Evolutionary conservation across 2,888 invertebrate species (phyloP).

Genomic region (Cataglyphis cursor): DNA sequence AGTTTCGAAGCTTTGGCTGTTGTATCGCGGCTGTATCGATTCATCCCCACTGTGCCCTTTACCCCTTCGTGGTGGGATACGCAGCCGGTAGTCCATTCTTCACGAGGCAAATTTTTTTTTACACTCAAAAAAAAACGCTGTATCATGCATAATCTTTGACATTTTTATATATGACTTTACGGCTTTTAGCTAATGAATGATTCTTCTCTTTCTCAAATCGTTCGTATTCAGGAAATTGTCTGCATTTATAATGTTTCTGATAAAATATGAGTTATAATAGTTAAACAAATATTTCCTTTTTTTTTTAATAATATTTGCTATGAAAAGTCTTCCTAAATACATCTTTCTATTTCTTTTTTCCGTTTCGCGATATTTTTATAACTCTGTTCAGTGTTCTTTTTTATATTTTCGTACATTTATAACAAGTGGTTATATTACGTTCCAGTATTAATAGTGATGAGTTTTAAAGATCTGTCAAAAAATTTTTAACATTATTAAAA

Average conservation of each 20-base stretch:
- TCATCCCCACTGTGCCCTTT: conserved; percentile 79
- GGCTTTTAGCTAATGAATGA: conserved; percentile 1
- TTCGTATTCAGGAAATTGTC: neutral
- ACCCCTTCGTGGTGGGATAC: conserved; percentile 72
- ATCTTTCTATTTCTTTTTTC: neutral
- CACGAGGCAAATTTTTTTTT: conserved; percentile 79
- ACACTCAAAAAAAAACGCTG: neutral
- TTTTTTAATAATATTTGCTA: neutral
- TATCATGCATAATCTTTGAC: conserved; percentile 4
- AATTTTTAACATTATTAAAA: neutral
- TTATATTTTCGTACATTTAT: neutral
- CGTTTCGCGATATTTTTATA: neutral
- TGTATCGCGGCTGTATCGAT: conserved; percentile 86
- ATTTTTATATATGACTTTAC: conserved; percentile 23
- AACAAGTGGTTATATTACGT: neutral
- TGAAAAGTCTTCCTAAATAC: neutral
- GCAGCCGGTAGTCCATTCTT: conserved; percentile 73
- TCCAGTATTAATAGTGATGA: neutral
- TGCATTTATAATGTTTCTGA: neutral
- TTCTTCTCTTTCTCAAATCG: neutral
- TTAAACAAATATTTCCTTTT: neutral
- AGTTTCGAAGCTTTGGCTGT: conserved; percentile 85
- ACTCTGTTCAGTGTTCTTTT: neutral
- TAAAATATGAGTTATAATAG: neutral
- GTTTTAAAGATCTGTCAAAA: neutral